These are phyloP conservation scores for Amiota mariae DNA, from an alignment of 2,888 invertebrate species.

Conservation along the genomic window DNA sequence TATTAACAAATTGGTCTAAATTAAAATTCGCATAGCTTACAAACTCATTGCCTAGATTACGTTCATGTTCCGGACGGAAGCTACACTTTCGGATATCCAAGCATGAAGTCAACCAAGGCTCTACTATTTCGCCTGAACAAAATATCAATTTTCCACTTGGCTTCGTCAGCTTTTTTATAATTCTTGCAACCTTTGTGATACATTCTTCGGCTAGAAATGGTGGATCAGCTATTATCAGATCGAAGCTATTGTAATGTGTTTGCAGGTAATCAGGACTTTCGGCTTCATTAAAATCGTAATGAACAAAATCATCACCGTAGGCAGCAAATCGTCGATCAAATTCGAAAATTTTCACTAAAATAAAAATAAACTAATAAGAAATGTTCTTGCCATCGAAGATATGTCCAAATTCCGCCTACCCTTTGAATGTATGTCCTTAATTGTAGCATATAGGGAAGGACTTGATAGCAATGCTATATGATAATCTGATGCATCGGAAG, in stretches of 20 bases:
- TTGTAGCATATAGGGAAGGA: slow-evolving; percentile 85
- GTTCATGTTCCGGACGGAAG: slow-evolving; percentile 88
- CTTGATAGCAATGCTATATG: slow-evolving; percentile 90
- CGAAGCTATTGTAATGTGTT: slow-evolving; percentile 76
- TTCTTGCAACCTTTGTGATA: slow-evolving; percentile 85
- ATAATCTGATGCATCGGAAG: slow-evolving; percentile 32
- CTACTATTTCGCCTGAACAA: slow-evolving; percentile 90
- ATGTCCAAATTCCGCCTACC: slow-evolving; percentile 45
- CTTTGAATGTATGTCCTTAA: slow-evolving; percentile 74
- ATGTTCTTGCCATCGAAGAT: too few species aligned
- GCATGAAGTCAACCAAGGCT: slow-evolving; percentile 79
- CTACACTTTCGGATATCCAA: slow-evolving; percentile 79
- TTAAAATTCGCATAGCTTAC: slow-evolving; percentile 92
- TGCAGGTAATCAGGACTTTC: slow-evolving; percentile 78
- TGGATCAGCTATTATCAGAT: slow-evolving; percentile 93
- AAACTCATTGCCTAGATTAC: slow-evolving; percentile 95
- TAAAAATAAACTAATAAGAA: not conserved
- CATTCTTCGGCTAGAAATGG: slow-evolving; percentile 96
- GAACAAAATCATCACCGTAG: slow-evolving; percentile 85
- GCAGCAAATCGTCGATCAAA: slow-evolving; percentile 88
- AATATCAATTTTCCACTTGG: slow-evolving; percentile 73
- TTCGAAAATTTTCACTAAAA: slow-evolving; percentile 83
- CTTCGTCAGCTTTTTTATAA: slow-evolving; percentile 83
- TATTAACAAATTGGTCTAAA: slow-evolving; percentile 75
- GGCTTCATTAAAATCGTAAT: slow-evolving; percentile 92